Evolutionary conservation across 2,113 vertebrate genomes (phyloP), one percentile per base, ranked within the genome.

Genomic region (Pithys albifrons): DNA sequence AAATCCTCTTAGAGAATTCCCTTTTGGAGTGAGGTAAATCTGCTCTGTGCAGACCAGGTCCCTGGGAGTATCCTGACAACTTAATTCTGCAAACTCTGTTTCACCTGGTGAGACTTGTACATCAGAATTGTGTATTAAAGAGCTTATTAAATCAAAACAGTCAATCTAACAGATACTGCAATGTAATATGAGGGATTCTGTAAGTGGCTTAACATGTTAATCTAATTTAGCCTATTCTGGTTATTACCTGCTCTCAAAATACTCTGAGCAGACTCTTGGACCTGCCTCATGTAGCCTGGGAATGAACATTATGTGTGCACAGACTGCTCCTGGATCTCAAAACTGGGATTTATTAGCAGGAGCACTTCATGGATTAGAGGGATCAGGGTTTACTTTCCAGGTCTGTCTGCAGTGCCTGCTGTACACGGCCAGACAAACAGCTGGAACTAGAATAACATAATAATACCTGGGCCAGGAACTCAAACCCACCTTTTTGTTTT

Each of bases 171-270:
- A 89, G 55, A 86, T 35, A 88, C 8, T 48, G 33, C 69, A 57
- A 73, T 61, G 10, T 7, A 94, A 83, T 9, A 65, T 27, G 2
- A 66, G 37, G 70, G 43, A 67, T 62, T 89, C 46, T 74, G 0
- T 61, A 86, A 89, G 77, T 74, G 61, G 84, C 81, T 95, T 93
- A 88, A 64, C 48, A 14, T 8, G 39, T 55, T 88, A 87, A 96
- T 92, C 76, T 92, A 81, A 92, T 93, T 87, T 51, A 93, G 70
- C 7, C 91, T 82, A 48, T 48, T 87, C 73, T 72, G 64, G 20
- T 64, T 94, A 89, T 69, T 52, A 89, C 52, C 77, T 81, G 77
- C 46, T 91, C 66, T 85, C 59, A 86, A 91, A 91, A 92, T 85
- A 89, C 65, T 45, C 61, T 20, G 17, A 69, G 91, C 37, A 77